Percentiles rank a stretch among this genome's conserved stretches.
These are phyloP conservation scores for Clarias platycephalus DNA, from an alignment of 2,797 vertebrate species.

Conservation along the genomic window DNA sequence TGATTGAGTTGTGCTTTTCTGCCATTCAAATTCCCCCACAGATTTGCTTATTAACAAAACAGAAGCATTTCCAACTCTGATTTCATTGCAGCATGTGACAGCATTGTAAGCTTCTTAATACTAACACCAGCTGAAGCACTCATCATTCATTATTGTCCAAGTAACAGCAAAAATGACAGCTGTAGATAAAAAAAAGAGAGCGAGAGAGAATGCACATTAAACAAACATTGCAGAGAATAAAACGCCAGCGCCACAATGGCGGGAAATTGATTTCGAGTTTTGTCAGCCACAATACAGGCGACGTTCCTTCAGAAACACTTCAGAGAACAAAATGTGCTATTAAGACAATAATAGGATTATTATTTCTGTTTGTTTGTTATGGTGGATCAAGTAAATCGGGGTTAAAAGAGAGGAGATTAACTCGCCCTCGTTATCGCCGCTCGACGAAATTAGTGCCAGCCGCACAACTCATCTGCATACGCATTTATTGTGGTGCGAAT, in stretches of 20 bases:
- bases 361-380: slow-evolving; percentile 84
- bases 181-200: slow-evolving; percentile 56
- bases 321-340: slow-evolving; percentile 77
- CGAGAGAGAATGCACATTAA: slow-evolving; percentile 31
- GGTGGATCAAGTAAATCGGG: slow-evolving; percentile 81
- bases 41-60: not conserved
- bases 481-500: slow-evolving; percentile 76
- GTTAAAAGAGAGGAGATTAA: slow-evolving; percentile 80
- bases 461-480: slow-evolving; percentile 77
- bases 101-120: slow-evolving; percentile 71
- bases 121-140: slow-evolving; percentile 63
- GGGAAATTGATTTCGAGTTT: slow-evolving; percentile 78
- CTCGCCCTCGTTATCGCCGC: slow-evolving; percentile 77
- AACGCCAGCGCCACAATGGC: slow-evolving; percentile 52
- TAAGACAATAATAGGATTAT: slow-evolving; percentile 84
- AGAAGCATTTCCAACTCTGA: slow-evolving; percentile 21
- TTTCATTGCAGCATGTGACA: slow-evolving; percentile 58
- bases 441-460: slow-evolving; percentile 71
- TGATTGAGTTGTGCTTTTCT: not conserved
- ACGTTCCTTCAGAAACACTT: slow-evolving; percentile 62
- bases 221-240: slow-evolving; percentile 27
- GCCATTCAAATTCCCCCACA: not conserved
- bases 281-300: slow-evolving; percentile 64
- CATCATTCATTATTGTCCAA: slow-evolving; percentile 59
- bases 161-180: slow-evolving; percentile 56